phyloP scores from a whole-genome alignment of 2,113 vertebrate species.

The Misgurnus anguillicaudatus region DNA sequence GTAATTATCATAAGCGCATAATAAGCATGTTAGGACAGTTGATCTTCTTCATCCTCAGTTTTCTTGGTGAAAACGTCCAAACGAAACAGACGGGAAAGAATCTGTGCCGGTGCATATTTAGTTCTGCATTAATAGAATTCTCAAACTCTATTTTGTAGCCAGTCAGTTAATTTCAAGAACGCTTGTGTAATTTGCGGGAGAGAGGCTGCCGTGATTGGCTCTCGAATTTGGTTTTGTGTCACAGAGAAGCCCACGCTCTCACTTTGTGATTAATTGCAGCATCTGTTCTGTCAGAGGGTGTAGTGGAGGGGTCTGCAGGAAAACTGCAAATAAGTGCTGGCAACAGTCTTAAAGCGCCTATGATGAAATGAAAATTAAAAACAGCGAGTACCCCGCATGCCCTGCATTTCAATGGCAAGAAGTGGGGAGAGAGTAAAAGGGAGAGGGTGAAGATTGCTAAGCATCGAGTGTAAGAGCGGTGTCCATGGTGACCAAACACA shows the following conservation, averaged over 20 bases:
- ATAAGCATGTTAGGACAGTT: conserved; percentile 69
- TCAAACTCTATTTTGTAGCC: conserved; percentile 69
- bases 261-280: conserved; percentile 97
- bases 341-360: conserved; percentile 98
- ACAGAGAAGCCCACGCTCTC: conserved; percentile 88
- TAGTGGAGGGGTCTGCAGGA: conserved; percentile 96
- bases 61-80: conserved; percentile 34
- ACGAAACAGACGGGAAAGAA: conserved; percentile 18
- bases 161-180: conserved; percentile 70
- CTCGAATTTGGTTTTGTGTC: conserved; percentile 66
- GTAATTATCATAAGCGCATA: conserved; percentile 81
- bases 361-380: conserved; percentile 99
- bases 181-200: conserved; percentile 67
- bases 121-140: conserved; percentile 64
- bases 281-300: conserved; percentile 98
- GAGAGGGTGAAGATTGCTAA: conserved; percentile 55
- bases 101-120: conserved; percentile 53
- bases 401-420: conserved; percentile 85
- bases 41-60: conserved; percentile 57
- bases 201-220: conserved; percentile 67
- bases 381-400: conserved; percentile 90
- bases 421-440: conserved; percentile 25
- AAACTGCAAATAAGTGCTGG: conserved; percentile 98
- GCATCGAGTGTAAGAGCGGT: conserved; percentile 68
- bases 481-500: conserved; percentile 74